Conservation (phyloP, 2,797 vertebrate species). For the Periophthalmus magnuspinnatus region DNA sequence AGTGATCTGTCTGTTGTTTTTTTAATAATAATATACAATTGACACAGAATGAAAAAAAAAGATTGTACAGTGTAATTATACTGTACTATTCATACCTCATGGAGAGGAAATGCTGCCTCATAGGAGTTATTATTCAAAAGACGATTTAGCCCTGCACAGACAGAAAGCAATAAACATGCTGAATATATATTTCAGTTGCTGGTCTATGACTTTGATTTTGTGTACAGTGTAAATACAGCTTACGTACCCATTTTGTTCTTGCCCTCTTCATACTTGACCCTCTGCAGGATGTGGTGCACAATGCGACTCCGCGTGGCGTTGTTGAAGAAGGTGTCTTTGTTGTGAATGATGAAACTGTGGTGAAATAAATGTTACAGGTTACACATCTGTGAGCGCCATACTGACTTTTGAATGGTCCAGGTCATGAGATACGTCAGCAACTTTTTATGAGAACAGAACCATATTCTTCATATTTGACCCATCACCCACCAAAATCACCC, state of each 20-base stretch:
- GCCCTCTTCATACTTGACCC: slow-evolving; percentile 93
- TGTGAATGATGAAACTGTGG: slow-evolving; percentile 93
- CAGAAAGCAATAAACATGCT: not conserved
- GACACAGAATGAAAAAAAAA: not conserved
- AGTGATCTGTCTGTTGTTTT: not conserved
- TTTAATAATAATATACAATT: not conserved
- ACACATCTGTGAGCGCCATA: slow-evolving; percentile 16
- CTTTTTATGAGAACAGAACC: not conserved
- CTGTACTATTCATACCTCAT: slow-evolving; percentile 80
- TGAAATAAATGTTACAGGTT: slow-evolving; percentile 25
- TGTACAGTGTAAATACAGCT: not conserved
- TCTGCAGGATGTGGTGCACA: slow-evolving; percentile 90
- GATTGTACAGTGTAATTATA: not conserved
- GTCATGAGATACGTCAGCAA: not conserved
- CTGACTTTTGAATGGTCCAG: not conserved
- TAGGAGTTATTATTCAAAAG: slow-evolving; percentile 91
- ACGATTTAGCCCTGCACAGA: slow-evolving; percentile 86
- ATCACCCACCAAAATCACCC: not conserved
- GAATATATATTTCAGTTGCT: not conserved
- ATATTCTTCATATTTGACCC: not conserved
- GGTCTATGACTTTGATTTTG: not conserved
- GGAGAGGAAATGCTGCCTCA: slow-evolving; percentile 92
- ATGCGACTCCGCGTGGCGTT: slow-evolving; percentile 93
- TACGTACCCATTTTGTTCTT: slow-evolving; percentile 93
- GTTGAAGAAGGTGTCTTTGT: slow-evolving; percentile 95